Conservation (phyloP, 2,888 invertebrate genomes). For the Acrobasis repandana region DNA sequence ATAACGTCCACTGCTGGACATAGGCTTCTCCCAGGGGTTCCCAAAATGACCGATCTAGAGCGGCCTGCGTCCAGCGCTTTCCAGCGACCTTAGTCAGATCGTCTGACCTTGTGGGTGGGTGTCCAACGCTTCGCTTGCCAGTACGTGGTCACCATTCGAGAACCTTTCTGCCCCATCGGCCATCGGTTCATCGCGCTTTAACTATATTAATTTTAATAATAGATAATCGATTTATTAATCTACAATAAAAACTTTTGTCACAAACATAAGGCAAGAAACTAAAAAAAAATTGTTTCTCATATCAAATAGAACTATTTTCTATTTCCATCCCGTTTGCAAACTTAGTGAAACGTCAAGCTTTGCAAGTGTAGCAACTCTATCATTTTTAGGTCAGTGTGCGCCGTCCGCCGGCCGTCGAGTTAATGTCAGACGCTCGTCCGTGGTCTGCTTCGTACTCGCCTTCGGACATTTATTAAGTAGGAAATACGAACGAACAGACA, state of each 20-base stretch:
- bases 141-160: no score
- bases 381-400: conserved; percentile 47
- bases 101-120: no score
- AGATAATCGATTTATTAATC: no score
- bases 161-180: no score
- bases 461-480: conserved; percentile 54
- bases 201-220: no score
- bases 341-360: conserved; percentile 37
- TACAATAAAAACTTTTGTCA: background rate
- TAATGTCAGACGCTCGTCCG: conserved; percentile 42
- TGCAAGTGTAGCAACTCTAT: conserved; percentile 43
- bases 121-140: no score
- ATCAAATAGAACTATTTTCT: conserved; percentile 12
- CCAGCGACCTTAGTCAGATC: no score
- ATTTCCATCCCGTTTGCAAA: conserved; percentile 31
- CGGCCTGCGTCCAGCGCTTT: no score
- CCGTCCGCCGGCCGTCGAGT: conserved; percentile 52
- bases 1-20: no score
- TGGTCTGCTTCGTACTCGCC: conserved; percentile 35
- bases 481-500: conserved; percentile 40
- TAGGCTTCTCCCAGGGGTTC: no score
- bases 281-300: background rate
- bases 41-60: no score
- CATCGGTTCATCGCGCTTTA: no score
- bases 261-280: background rate